Base-by-base conservation (phyloP, 2,888 invertebrate species). In the Diaperis boleti region DNA sequence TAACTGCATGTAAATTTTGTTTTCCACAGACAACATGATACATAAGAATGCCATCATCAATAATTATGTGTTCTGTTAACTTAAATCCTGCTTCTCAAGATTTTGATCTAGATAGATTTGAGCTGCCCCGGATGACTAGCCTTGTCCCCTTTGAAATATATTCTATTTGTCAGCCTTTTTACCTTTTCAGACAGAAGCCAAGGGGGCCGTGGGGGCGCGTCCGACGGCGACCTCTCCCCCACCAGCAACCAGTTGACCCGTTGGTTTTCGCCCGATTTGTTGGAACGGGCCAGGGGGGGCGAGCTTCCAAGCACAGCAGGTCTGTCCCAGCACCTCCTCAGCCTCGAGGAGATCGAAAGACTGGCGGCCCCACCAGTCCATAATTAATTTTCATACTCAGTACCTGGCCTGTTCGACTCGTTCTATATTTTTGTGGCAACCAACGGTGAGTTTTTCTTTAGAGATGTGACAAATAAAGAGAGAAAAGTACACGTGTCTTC, bases 201-300 rank as follows among this genome's bases (percentile, higher is more conserved):
- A 49, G 65, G 69, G 7, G 71, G 72, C n/a, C 73, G 74, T 47
- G 68, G 73, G 4, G 71, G 71, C 22, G n/a, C 54, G 20, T 57
- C 11, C 37, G 89, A 85, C 57, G 86, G 86, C 65, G 85, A 85
- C 47, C 79, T 88, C 49, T 86, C 92, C 71, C 87, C 88, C 17
- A 72, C 74, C 10, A 86, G 85, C 69, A 92, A 92, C 83, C 92
- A 93, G 82, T 84, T 94, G 68, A 90, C 93, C 8, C 88, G 92
- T 75, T 94, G 94, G 93, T 94, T 94, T 83, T 91, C 91, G 14
- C 92, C 93, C 0, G 92, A 94, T 80, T 83, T 94, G 50, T 84
- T 93, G 66, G 93, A 92, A 61, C 88, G 91, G 73, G 93, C 93
- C 3, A 88, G 90, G 6, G 92, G 92, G 69, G 93, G 92, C 69